These are phyloP conservation scores for Theonella swinhoei DNA, from an alignment of 37 sponge, comb jelly and placozoan species.

Conservation along the genomic window DNA sequence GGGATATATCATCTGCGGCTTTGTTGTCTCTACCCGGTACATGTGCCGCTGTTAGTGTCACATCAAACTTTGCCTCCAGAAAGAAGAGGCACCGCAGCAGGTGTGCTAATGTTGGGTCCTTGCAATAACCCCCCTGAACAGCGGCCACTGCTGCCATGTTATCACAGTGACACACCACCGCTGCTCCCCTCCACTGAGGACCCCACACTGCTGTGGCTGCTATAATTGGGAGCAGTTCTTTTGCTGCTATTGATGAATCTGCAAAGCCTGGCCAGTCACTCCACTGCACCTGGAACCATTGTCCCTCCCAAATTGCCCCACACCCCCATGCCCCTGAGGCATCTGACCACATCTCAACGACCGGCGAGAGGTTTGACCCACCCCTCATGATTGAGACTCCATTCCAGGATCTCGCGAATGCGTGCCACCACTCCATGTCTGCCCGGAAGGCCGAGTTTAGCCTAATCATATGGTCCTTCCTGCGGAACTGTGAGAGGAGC, in stretches of 20 bases:
- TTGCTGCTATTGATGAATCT: conserved; percentile 6
- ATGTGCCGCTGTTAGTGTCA: background rate
- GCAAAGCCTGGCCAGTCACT: background rate
- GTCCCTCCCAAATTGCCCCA: conserved; percentile 2
- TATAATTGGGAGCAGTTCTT: background rate
- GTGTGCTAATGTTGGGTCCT: background rate
- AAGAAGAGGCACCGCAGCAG: conserved; percentile 17
- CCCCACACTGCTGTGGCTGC: conserved; percentile 9
- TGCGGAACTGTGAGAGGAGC: background rate
- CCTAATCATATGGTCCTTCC: conserved; percentile 8
- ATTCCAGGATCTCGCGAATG: conserved; percentile 14
- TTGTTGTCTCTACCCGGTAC: background rate
- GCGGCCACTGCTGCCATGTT: conserved; percentile 4
- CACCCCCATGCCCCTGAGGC: conserved; percentile 26
- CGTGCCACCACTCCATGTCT: conserved; percentile 30
- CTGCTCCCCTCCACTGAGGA: background rate
- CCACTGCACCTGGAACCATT: conserved; percentile 17
- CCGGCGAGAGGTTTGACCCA: background rate
- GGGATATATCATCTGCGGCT: conserved; percentile 16
- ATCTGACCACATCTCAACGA: conserved; percentile 3
- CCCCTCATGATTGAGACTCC: conserved; percentile 13
- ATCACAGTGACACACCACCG: conserved; percentile 17
- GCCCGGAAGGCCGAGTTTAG: conserved; percentile 20
- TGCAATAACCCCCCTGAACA: background rate
- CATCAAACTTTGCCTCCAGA: background rate